Percentiles rank a stretch among this genome's conserved stretches.
phyloP scores from a whole-genome alignment of 1,140 invertebrate genomes.

The Leptopilina boulardi region DNA sequence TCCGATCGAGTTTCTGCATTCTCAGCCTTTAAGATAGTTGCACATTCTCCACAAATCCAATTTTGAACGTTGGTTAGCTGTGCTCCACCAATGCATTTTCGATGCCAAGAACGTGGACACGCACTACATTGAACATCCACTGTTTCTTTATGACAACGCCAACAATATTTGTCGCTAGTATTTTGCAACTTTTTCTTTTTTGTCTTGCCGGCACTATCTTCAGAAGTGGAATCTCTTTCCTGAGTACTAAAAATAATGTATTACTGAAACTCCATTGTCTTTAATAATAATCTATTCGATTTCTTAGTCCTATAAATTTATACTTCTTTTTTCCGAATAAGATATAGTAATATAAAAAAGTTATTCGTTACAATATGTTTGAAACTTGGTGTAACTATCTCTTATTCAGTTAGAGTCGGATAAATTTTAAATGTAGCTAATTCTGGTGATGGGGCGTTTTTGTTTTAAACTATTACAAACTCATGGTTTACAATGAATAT shows the following conservation, averaged over 20 bases:
- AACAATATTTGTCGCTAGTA: conserved; percentile 87
- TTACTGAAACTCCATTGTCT: background rate
- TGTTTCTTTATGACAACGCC: conserved; percentile 88
- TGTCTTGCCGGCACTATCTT: conserved; percentile 38
- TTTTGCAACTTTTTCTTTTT: conserved; percentile 45
- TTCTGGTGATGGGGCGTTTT: too few relatives aligned
- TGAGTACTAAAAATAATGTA: background rate
- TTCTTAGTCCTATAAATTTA: too few relatives aligned
- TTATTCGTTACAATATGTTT: too few relatives aligned
- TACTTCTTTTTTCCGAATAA: too few relatives aligned
- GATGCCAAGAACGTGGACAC: conserved; percentile 91
- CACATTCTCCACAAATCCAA: conserved; percentile 94
- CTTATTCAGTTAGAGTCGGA: too few relatives aligned
- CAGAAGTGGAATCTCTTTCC: conserved; percentile 1
- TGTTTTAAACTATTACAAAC: too few relatives aligned
- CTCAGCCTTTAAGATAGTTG: conserved; percentile 86
- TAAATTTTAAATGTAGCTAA: too few relatives aligned
- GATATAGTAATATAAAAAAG: too few relatives aligned
- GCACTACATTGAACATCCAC: conserved; percentile 83
- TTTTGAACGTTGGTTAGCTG: conserved; percentile 76
- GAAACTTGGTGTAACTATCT: too few relatives aligned
- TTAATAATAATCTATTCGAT: background rate
- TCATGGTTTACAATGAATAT: too few relatives aligned
- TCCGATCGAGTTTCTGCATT: conserved; percentile 84
- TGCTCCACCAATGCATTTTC: conserved; percentile 82